A percentile compares a stretch with the other conserved stretches of the same genome.
These are phyloP conservation scores for Poecilobothrus nobilitatus DNA, from an alignment of 2,888 invertebrate genomes.

Conservation along the genomic window DNA sequence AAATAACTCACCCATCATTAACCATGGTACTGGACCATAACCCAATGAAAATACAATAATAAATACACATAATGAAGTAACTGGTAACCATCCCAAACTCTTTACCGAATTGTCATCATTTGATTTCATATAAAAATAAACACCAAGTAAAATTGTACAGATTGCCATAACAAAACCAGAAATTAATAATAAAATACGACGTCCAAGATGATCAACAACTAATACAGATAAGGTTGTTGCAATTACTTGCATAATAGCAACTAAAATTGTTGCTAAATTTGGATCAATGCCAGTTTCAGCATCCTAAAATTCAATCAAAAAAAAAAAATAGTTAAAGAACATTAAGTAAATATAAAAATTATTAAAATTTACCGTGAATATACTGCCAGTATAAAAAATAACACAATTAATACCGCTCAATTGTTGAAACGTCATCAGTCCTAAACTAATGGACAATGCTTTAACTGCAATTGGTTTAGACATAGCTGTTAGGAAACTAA, in stretches of 20 bases:
- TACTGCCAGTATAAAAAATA: constrained; percentile 67
- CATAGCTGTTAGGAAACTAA: constrained; percentile 51
- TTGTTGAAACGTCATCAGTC: constrained; percentile 85
- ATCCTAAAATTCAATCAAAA: constrained; percentile 25
- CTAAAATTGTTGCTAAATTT: constrained; percentile 61
- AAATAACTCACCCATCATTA: constrained; percentile 73
- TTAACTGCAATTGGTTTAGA: constrained; percentile 53
- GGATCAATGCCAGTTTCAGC: constrained; percentile 47
- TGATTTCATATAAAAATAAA: constrained; percentile 53
- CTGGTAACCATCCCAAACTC: constrained; percentile 63
- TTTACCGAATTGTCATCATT: constrained; percentile 40
- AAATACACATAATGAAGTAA: constrained; percentile 64
- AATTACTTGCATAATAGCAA: constrained; percentile 73
- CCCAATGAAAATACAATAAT: constrained; percentile 75
- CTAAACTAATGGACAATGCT: constrained; percentile 62
- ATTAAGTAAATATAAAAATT: too few relatives aligned
- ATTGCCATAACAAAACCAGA: constrained; percentile 65
- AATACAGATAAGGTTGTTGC: constrained; percentile 61
- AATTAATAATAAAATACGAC: constrained; percentile 63
- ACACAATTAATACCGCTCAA: constrained; percentile 76
- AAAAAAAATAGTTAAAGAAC: not conserved
- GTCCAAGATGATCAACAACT: constrained; percentile 71
- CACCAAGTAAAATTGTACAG: constrained; percentile 59
- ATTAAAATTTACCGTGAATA: constrained; percentile 58
- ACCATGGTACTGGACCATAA: constrained; percentile 73